A percentile compares a stretch with the other conserved stretches of the same genome.
These are phyloP conservation scores for Diplodus puntazzo DNA, from an alignment of 2,797 vertebrate species.

Conservation along the genomic window DNA sequence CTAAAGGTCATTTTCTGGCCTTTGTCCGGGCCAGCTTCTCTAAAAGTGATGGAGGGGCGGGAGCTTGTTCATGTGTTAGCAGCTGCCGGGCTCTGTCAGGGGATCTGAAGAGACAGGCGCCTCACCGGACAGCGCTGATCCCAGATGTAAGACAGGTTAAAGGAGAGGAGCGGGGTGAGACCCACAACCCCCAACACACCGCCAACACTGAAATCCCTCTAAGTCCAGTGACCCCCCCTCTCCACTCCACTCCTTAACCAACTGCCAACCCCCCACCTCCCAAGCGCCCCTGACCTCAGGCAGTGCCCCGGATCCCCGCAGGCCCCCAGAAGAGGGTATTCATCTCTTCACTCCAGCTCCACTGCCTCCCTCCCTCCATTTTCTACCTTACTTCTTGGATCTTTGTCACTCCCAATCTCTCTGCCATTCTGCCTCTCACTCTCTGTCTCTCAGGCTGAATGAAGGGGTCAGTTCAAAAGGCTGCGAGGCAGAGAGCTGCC, in stretches of 20 bases:
- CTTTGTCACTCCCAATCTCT: constrained; percentile 57
- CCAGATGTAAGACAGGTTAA: constrained; percentile 59
- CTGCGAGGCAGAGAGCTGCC: constrained; percentile 68
- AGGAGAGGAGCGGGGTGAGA: constrained; percentile 43
- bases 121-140: constrained; percentile 29
- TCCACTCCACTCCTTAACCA: neutral
- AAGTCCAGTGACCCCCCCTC: constrained; percentile 11
- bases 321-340: constrained; percentile 66
- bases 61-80: constrained; percentile 50
- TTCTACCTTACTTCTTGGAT: constrained; percentile 46
- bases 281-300: constrained; percentile 61
- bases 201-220: constrained; percentile 25
- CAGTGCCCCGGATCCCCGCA: constrained; percentile 56
- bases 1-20: constrained; percentile 80
- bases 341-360: constrained; percentile 45
- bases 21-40: constrained; percentile 67
- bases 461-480: constrained; percentile 79
- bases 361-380: constrained; percentile 37
- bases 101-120: constrained; percentile 42
- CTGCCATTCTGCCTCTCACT: constrained; percentile 52
- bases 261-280: neutral
- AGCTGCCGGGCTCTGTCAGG: constrained; percentile 62
- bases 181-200: constrained; percentile 28
- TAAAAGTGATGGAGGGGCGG: constrained; percentile 40
- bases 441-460: constrained; percentile 68